A percentile compares a stretch with the other conserved stretches of the same genome.
phyloP scores from a whole-genome alignment of 1,140 invertebrate species.

The Danaus plexippus region DNA sequence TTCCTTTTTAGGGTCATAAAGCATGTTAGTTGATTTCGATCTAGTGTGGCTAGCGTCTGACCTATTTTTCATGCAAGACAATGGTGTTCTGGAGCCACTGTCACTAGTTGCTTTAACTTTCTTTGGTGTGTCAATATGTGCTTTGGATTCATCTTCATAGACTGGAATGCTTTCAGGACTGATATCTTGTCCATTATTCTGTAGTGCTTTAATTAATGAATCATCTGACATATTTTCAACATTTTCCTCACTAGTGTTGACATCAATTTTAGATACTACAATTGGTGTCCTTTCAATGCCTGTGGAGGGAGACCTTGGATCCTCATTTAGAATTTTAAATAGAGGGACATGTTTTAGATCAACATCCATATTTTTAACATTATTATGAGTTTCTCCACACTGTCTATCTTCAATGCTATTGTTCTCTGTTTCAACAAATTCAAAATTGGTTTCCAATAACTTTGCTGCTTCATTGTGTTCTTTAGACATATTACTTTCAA shows the following conservation, averaged over 20 bases:
- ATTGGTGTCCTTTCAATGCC: constrained; percentile 68
- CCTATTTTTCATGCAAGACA: constrained; percentile 66
- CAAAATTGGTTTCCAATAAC: constrained; percentile 69
- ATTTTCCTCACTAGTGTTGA: constrained; percentile 37
- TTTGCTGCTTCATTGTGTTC: constrained; percentile 30
- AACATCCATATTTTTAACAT: constrained; percentile 16
- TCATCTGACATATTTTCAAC: constrained; percentile 67
- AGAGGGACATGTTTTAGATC: constrained; percentile 39
- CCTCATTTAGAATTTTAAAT: constrained; percentile 49
- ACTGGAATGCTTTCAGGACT: constrained; percentile 51
- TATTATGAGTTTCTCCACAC: constrained; percentile 12
- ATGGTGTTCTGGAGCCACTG: constrained; percentile 52
- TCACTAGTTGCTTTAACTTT: constrained; percentile 45
- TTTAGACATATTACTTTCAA: constrained; percentile 47
- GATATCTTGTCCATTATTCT: constrained; percentile 32
- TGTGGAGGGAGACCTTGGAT: constrained; percentile 64
- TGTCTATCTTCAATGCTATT: constrained; percentile 39
- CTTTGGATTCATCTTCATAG: constrained; percentile 54
- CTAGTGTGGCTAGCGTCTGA: constrained; percentile 40
- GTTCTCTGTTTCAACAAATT: constrained; percentile 52
- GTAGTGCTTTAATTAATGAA: constrained; percentile 53
- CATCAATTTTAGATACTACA: constrained; percentile 40
- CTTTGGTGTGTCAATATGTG: constrained; percentile 45
- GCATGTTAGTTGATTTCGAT: constrained; percentile 56
- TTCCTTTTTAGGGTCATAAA: constrained; percentile 41